A percentile compares a stretch with the other conserved stretches of the same genome.
Evolutionary conservation across 2,797 vertebrate genomes (phyloP).

Genomic region (Cuculus canorus): DNA sequence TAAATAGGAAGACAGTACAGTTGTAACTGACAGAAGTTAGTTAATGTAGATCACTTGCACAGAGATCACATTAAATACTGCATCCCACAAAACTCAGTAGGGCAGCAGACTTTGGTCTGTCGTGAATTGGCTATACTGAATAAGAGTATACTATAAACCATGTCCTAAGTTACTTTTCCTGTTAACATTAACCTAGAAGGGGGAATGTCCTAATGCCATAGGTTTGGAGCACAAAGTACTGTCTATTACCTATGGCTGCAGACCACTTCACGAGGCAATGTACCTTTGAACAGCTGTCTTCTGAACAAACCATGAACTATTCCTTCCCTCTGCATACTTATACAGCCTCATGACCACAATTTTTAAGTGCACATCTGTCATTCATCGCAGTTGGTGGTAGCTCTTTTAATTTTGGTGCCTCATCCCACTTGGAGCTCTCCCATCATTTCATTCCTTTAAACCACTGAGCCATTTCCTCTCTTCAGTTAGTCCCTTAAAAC

Average conservation of each 20-base stretch:
- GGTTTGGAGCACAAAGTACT: background rate
- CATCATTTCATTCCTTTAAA: conserved; percentile 46
- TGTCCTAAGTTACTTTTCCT: background rate
- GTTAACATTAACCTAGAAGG: background rate
- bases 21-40: background rate
- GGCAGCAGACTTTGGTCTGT: background rate
- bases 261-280: background rate
- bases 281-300: background rate
- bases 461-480: conserved; percentile 1
- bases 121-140: background rate
- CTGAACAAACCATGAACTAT: background rate
- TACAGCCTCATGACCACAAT: background rate
- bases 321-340: background rate
- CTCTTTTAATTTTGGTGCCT: conserved; percentile 38
- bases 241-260: background rate
- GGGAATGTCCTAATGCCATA: background rate
- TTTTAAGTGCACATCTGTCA: conserved; percentile 4
- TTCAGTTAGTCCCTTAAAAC: conserved; percentile 53
- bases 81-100: background rate
- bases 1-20: background rate
- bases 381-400: background rate
- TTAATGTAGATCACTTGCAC: background rate
- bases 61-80: background rate
- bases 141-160: background rate
- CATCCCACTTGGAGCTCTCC: conserved; percentile 34